Percentiles rank a stretch among this genome's conserved stretches.
These are phyloP conservation scores for Characodon lateralis DNA, from an alignment of 2,797 vertebrate species.

Conservation along the genomic window DNA sequence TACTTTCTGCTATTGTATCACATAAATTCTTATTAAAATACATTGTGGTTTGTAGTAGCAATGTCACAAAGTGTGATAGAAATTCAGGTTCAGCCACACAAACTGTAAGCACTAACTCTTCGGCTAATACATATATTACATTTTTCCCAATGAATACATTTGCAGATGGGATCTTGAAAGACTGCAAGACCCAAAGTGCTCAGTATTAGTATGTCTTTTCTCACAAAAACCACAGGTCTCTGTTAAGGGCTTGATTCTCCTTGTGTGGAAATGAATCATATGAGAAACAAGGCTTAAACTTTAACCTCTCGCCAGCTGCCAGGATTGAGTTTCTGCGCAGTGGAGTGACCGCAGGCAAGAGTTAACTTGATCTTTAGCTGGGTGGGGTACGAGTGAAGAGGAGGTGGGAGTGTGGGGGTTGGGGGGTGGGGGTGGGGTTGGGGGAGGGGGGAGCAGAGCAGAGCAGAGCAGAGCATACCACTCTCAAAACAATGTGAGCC, in stretches of 20 bases:
- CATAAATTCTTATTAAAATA: neutral
- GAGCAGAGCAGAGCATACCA: slow-evolving; percentile 21
- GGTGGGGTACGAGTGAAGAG: slow-evolving; percentile 70
- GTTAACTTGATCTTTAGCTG: slow-evolving; percentile 77
- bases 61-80: neutral
- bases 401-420: slow-evolving; percentile 31
- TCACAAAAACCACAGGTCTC: slow-evolving; percentile 43
- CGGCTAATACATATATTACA: slow-evolving; percentile 27
- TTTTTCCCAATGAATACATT: slow-evolving; percentile 32
- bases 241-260: slow-evolving; percentile 46
- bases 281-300: slow-evolving; percentile 46
- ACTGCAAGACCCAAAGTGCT: slow-evolving; percentile 26
- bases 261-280: slow-evolving; percentile 60
- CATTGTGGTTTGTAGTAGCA: neutral
- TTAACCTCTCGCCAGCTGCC: slow-evolving; percentile 63
- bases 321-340: slow-evolving; percentile 73
- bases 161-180: slow-evolving; percentile 25
- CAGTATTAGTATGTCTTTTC: slow-evolving; percentile 41
- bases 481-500: slow-evolving; percentile 73
- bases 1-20: neutral
- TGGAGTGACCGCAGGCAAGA: slow-evolving; percentile 78
- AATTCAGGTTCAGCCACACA: neutral
- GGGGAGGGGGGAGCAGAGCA: too few species aligned
- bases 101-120: slow-evolving; percentile 29
- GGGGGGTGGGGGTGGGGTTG: slow-evolving; percentile 27